Base-by-base conservation (phyloP, 2,888 invertebrate genomes). In the Onthophagus sagittarius region DNA sequence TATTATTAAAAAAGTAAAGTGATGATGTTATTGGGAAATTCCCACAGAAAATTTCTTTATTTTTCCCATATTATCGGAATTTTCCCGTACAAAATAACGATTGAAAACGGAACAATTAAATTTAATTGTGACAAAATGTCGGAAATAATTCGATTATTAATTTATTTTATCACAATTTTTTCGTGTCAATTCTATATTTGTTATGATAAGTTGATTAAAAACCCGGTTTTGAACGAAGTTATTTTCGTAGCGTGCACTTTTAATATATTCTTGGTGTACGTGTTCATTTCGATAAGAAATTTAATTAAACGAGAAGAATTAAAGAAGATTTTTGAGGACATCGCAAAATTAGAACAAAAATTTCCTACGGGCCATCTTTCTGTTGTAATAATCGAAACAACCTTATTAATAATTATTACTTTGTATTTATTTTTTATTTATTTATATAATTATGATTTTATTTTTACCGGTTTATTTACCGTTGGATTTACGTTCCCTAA, bases 401-500 rank as follows among this genome's bases (percentile, higher is more conserved):
- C 15, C 5, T 75, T 72, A 13, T 13, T 75, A 63, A 15, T 63
- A 9, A 67, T 70, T 1, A 15, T 67, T 5, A 65, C 53, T 0
- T 9, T 75, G 13, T 75, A 73, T 63, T 63, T 75, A 63, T 67
- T 71, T 71, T 69, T 67, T 67, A 75, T 75, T 63, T 75, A 75
- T 63, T 75, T 74, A 32, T 75, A 75, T 13, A 75, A 75, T 13
- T 75, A 75, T 23, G 63, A 72, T 39, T 15, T 75, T n/a, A 67
- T 71, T 5, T 69, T 63, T 3, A 71, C 72, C 62, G 14, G 71
- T 11, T 63, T 75, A n/a, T 75, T 67, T 62, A 75, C 74, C 9
- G 13, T 73, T 15, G 74, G 74, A 11, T 75, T 73, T 14, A 75
- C 72, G 5, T 32, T 74, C n/a, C 74, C 74, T n/a, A 74, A 74